phyloP scores from a whole-genome alignment of 2,888 invertebrate species.

The Leptura quadrifasciata region DNA sequence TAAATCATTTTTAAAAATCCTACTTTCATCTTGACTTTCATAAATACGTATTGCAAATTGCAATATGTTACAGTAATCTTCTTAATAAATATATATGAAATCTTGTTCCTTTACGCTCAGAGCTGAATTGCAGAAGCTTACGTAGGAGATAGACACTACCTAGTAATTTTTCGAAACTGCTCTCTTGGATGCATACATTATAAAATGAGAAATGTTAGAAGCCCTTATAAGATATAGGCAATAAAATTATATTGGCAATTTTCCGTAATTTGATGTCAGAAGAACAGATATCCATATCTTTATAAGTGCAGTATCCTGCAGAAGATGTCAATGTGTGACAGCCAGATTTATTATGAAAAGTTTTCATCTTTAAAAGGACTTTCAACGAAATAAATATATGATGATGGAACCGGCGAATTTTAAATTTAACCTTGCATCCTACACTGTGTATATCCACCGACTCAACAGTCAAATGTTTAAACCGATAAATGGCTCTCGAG shows the following conservation, averaged over 20 bases:
- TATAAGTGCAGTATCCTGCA: slow-evolving; percentile 50
- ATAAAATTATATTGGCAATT: slow-evolving; percentile 56
- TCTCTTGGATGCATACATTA: slow-evolving; percentile 44
- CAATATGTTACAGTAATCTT: neutral
- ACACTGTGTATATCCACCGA: neutral
- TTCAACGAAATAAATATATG: slow-evolving; percentile 15
- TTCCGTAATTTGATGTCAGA: slow-evolving; percentile 51
- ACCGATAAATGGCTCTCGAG: no score
- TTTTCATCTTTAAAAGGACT: slow-evolving; percentile 17
- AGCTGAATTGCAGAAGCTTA: slow-evolving; percentile 6
- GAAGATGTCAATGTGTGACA: slow-evolving; percentile 49
- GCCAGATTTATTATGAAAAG: slow-evolving; percentile 46
- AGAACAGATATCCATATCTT: slow-evolving; percentile 51
- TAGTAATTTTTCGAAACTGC: slow-evolving; percentile 49
- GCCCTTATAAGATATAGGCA: slow-evolving; percentile 45
- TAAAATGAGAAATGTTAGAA: slow-evolving; percentile 48
- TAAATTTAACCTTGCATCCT: neutral
- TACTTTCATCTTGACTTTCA: no score
- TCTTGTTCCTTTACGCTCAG: slow-evolving; percentile 6
- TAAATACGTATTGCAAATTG: neutral
- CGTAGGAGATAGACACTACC: slow-evolving; percentile 20
- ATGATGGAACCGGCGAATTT: neutral
- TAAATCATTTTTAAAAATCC: no score
- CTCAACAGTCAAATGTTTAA: no score
- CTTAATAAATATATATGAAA: slow-evolving; percentile 18